Evolutionary conservation across 2,888 invertebrate genomes (phyloP), one percentile per base, ranked within the genome.

Genomic region (Pyrocoelia pectoralis): DNA sequence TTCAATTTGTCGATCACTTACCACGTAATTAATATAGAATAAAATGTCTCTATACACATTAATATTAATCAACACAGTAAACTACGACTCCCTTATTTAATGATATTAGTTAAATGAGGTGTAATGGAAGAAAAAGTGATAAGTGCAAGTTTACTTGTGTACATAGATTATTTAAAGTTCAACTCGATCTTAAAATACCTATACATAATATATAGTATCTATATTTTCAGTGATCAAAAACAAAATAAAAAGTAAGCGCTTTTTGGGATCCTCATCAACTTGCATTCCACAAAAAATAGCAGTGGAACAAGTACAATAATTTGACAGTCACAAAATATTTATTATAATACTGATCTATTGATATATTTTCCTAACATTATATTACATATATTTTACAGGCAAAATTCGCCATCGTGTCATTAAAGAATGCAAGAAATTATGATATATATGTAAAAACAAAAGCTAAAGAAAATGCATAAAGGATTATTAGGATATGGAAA

Each of bases 401-500:
- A 65, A 68, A 57, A 40, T 66, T 58, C 61, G 51, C 51, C 61
- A 61, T 51, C 49, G 41, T 60, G 54, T 57, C 62, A 56, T 58
- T 65, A 54, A 55, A 62, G 24, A 65, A 53, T 65, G 65, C 56
- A 54, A 49, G 40, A 46, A 41, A 46, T 28, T 19, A 54, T 63
- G 33, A 33, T 33, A 33, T 33, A 40, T 53, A 59, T 24, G 24
- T 43, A 66, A 61, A 63, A 58, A 64, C 50, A 65, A 66, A 57
- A 54, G 50, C 51, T 56, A 66, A 65, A 43, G 41, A 43, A 51
- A 67, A 50, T 56, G 60, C 63, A 66, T 46, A 28, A 49, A 69
- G 62, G 55, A 58, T 63, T 33, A 51, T 51, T 50, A 38, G 61
- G 61, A 62, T 62, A 61, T 69, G 75, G 78, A 79, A 75, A 77